phyloP scores from a whole-genome alignment of 2,113 vertebrate genomes.

The Corythaixoides concolor region DNA sequence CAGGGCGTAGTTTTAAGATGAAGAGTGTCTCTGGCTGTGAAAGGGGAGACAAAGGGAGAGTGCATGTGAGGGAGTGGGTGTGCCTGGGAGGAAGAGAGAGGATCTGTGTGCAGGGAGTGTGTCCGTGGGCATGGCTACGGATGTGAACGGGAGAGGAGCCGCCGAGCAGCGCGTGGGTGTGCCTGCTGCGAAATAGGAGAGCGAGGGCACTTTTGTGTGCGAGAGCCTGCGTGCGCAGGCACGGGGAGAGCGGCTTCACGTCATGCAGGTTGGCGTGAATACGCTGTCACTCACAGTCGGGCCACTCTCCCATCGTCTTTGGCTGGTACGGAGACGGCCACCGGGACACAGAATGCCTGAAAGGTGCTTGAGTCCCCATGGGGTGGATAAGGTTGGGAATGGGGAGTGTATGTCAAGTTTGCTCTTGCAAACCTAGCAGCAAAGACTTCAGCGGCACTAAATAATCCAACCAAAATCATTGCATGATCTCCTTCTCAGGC shows the following conservation, averaged over 20 bases:
- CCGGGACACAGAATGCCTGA: neutral
- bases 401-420: neutral
- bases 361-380: neutral
- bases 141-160: neutral
- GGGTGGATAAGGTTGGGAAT: fast-evolving
- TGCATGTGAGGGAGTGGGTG: neutral
- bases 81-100: neutral
- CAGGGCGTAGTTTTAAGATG: neutral
- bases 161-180: neutral
- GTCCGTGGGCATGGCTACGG: neutral
- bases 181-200: neutral
- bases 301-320: neutral
- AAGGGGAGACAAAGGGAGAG: constrained; percentile 52
- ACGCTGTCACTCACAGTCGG: neutral
- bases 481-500: neutral
- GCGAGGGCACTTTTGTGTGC: neutral
- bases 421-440: neutral
- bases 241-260: neutral
- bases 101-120: neutral
- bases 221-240: neutral
- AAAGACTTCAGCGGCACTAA: neutral
- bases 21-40: neutral
- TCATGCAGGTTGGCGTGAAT: neutral
- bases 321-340: neutral
- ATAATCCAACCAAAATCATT: neutral